These are phyloP conservation scores for Pseudocheirus occidentalis DNA, from an alignment of 2,797 vertebrate genomes.

Conservation along the genomic window DNA sequence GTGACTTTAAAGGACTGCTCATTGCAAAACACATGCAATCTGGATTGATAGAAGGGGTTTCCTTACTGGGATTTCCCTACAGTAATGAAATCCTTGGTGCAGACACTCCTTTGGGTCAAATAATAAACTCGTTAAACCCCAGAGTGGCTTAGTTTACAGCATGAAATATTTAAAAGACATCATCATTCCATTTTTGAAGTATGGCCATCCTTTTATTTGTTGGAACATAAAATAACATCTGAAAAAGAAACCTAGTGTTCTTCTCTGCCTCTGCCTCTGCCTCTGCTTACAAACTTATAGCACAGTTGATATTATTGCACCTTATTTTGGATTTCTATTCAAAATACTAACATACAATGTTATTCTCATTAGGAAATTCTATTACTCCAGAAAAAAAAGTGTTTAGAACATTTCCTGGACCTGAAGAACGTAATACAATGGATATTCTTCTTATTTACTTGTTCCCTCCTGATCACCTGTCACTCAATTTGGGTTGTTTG, in stretches of 20 bases:
- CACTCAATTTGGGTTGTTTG: background rate
- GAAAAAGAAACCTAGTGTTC: slow-evolving; percentile 55
- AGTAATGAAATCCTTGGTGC: background rate
- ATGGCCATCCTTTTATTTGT: slow-evolving; percentile 56
- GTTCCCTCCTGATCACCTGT: slow-evolving; percentile 1
- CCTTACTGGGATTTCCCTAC: background rate
- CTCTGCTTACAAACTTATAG: slow-evolving; percentile 48
- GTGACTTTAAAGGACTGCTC: background rate
- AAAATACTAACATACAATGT: slow-evolving; percentile 26
- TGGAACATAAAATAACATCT: slow-evolving; percentile 44
- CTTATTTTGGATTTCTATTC: slow-evolving; percentile 33
- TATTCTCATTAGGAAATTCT: slow-evolving; percentile 15
- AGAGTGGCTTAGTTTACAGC: slow-evolving; percentile 47
- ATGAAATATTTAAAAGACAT: slow-evolving; percentile 57
- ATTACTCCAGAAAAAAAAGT: slow-evolving; percentile 5
- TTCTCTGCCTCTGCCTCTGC: slow-evolving; percentile 51
- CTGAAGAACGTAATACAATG: background rate
- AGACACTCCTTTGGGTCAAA: background rate
- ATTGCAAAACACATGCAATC: background rate
- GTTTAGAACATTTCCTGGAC: slow-evolving; percentile 49
- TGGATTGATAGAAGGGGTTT: background rate
- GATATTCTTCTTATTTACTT: slow-evolving; percentile 12
- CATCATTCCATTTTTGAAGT: slow-evolving; percentile 48
- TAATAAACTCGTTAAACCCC: background rate
- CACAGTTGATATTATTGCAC: slow-evolving; percentile 60